phyloP scores from a whole-genome alignment of 2,797 vertebrate species.

The Harpagifer antarcticus region DNA sequence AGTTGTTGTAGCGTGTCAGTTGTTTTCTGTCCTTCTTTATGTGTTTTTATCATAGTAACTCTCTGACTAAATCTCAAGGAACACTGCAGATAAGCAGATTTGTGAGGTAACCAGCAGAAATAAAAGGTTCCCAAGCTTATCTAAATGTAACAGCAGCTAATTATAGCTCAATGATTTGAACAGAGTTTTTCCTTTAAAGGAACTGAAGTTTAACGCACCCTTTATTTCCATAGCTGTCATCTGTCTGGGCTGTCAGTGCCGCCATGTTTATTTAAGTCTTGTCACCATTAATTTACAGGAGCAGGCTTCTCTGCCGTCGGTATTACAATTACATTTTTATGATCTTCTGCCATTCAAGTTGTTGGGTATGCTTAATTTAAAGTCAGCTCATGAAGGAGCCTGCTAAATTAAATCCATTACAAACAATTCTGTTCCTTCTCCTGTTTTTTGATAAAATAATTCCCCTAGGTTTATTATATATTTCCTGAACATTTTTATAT shows the following conservation, averaged over 20 bases:
- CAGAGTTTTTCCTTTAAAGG: not conserved
- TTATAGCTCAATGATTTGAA: slow-evolving; percentile 22
- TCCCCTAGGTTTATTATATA: slow-evolving; percentile 10
- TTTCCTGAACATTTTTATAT: slow-evolving; percentile 26
- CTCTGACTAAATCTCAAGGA: slow-evolving; percentile 9
- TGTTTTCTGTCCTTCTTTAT: not conserved
- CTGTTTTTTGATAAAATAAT: slow-evolving; percentile 32
- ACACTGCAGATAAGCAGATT: slow-evolving; percentile 20
- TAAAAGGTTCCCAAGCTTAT: slow-evolving; percentile 3
- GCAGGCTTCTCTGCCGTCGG: too few relatives aligned
- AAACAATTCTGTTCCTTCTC: slow-evolving; percentile 15
- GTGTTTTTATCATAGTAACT: not conserved
- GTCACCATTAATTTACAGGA: slow-evolving; percentile 24
- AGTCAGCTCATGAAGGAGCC: slow-evolving; percentile 12
- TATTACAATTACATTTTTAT: not conserved
- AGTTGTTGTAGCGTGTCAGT: not conserved
- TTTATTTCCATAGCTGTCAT: slow-evolving; percentile 16
- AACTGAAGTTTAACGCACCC: slow-evolving; percentile 23
- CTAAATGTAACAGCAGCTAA: slow-evolving; percentile 21
- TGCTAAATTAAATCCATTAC: slow-evolving; percentile 42
- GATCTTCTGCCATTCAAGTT: not conserved
- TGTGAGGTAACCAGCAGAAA: slow-evolving; percentile 9
- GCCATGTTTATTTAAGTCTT: slow-evolving; percentile 9
- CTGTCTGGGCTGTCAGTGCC: not conserved
- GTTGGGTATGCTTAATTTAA: slow-evolving; percentile 5